Percentiles rank a stretch among this genome's conserved stretches.
Evolutionary conservation across 2,888 invertebrate species (phyloP).

Genomic region (Drosophila mettleri): DNA sequence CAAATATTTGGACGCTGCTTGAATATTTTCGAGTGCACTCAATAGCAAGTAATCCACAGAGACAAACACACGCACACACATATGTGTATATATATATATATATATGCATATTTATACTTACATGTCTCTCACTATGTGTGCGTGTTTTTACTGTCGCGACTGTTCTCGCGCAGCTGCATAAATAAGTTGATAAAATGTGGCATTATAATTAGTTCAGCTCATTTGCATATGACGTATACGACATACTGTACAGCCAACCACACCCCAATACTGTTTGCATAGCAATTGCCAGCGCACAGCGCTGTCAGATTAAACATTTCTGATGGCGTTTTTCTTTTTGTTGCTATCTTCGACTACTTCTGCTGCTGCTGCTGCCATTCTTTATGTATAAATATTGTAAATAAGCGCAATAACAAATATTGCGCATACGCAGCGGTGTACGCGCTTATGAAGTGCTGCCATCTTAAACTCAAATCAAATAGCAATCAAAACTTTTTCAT

Average conservation of each 20-base stretch:
- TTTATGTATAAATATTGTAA: slow-evolving; percentile 12
- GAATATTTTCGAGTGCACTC: slow-evolving; percentile 74
- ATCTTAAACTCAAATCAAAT: slow-evolving; percentile 74
- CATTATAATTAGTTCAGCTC: slow-evolving; percentile 72
- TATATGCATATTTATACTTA: not conserved
- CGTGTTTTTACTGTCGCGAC: slow-evolving; percentile 9
- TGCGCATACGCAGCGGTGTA: slow-evolving; percentile 62
- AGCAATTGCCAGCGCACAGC: slow-evolving; percentile 22
- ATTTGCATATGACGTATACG: slow-evolving; percentile 74
- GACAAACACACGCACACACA: slow-evolving; percentile 1
- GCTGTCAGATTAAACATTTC: slow-evolving; percentile 56
- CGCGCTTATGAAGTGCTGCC: slow-evolving; percentile 13
- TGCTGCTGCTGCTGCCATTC: not conserved
- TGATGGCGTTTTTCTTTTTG: slow-evolving; percentile 31
- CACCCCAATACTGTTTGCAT: slow-evolving; percentile 20
- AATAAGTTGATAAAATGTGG: slow-evolving; percentile 69
- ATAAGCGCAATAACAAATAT: slow-evolving; percentile 40
- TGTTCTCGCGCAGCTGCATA: slow-evolving; percentile 60
- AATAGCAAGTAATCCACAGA: slow-evolving; percentile 50
- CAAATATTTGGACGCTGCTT: slow-evolving; percentile 71
- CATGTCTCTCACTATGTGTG: not conserved
- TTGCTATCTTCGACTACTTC: not conserved
- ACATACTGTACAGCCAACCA: slow-evolving; percentile 15
- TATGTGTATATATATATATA: not conserved
- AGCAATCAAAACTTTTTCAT: slow-evolving; percentile 80